Conservation (phyloP, 2,113 vertebrate species). For the Anhinga anhinga region DNA sequence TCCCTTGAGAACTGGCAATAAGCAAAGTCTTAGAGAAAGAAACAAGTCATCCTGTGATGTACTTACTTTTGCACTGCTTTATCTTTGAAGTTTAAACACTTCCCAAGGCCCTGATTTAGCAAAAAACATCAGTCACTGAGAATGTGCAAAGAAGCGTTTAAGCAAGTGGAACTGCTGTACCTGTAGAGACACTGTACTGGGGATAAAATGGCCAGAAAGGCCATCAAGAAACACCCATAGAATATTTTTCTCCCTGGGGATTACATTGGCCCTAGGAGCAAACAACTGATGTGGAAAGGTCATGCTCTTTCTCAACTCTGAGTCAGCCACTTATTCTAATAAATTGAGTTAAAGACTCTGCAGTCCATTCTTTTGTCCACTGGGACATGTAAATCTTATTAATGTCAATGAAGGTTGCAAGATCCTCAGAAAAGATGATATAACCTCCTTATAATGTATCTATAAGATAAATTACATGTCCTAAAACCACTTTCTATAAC, state of each 20-base stretch:
- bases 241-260: background rate
- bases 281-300: background rate
- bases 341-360: background rate
- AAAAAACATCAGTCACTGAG: background rate
- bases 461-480: background rate
- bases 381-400: slow-evolving; percentile 17
- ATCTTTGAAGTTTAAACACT: background rate
- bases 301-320: background rate
- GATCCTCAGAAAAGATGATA: background rate
- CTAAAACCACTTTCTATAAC: background rate
- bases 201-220: background rate
- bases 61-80: background rate
- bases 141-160: background rate
- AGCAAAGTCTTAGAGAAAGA: background rate
- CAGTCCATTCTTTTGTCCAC: background rate
- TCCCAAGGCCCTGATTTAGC: background rate
- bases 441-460: background rate
- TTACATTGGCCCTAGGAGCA: background rate
- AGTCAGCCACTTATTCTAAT: slow-evolving; percentile 16
- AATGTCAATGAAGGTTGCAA: background rate
- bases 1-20: background rate
- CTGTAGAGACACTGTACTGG: background rate
- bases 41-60: background rate
- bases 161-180: background rate
- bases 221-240: background rate